Conservation (phyloP, 2,113 vertebrate species). For the Tringa solitaria region DNA sequence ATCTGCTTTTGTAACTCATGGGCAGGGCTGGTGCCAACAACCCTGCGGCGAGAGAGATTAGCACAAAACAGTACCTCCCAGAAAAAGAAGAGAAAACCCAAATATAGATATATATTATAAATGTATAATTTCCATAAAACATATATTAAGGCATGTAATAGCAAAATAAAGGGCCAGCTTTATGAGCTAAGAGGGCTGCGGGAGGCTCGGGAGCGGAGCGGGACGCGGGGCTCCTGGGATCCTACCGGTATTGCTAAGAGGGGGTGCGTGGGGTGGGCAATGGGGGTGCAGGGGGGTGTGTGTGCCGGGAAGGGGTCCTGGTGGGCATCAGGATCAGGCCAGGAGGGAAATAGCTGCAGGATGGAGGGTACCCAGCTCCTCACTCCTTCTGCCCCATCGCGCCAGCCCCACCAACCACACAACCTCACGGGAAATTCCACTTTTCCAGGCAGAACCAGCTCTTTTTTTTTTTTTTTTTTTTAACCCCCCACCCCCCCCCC, state of each 20-base stretch:
- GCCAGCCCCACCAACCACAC: not conserved
- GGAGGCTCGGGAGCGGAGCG: not conserved
- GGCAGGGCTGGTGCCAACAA: not conserved
- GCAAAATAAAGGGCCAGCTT: slow-evolving; percentile 79
- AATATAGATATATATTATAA: slow-evolving; percentile 67
- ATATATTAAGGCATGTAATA: slow-evolving; percentile 84
- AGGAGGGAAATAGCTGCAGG: not conserved
- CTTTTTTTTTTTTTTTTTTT: not conserved
- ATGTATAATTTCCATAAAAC: slow-evolving; percentile 74
- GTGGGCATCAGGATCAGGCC: not conserved
- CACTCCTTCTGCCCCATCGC: rapidly evolving
- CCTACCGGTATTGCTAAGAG: slow-evolving; percentile 57
- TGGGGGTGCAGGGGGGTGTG: not conserved
- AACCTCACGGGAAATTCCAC: not conserved
- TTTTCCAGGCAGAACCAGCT: not conserved
- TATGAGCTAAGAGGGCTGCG: slow-evolving; percentile 58
- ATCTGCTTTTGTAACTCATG: not conserved
- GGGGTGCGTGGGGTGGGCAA: not conserved
- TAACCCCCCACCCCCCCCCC: not conserved
- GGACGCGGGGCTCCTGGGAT: slow-evolving; percentile 28
- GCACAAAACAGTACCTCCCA: slow-evolving; percentile 23
- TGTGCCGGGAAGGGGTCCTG: not conserved
- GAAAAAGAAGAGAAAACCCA: slow-evolving; percentile 51
- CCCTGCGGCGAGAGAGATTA: not conserved
- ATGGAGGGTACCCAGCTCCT: not conserved